Conservation (phyloP, 2,797 vertebrate species). For the Pipistrellus pygmaeus region DNA sequence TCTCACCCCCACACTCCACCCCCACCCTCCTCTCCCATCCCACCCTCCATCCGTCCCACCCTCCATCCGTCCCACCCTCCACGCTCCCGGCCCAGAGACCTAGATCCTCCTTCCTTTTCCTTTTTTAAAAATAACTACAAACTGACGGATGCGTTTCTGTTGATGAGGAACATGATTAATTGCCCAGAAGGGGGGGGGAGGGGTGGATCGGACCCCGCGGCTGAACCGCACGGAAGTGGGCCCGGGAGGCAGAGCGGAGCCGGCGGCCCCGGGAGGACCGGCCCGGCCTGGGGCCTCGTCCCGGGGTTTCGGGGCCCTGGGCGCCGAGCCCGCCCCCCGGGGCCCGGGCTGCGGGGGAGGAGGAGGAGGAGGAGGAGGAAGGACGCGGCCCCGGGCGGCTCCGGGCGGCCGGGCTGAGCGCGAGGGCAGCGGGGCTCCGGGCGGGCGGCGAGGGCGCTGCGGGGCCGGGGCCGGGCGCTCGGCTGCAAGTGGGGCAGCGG, state of each 20-base stretch:
- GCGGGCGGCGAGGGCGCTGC: too few species aligned
- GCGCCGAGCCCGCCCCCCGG: background rate
- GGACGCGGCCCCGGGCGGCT: too few species aligned
- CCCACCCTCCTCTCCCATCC: background rate
- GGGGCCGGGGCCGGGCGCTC: too few species aligned
- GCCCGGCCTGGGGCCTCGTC: background rate
- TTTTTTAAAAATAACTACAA: background rate
- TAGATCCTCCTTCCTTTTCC: background rate
- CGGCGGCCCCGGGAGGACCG: background rate
- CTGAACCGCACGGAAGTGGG: background rate
- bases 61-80: too few species aligned
- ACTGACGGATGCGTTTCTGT: conserved; percentile 28
- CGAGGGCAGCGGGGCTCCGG: too few species aligned
- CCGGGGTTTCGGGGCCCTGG: background rate
- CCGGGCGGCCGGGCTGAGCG: too few species aligned
- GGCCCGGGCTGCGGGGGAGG: background rate
- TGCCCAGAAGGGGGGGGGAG: too few species aligned
- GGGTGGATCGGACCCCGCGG: background rate
- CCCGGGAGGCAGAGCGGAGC: background rate
- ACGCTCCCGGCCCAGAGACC: background rate
- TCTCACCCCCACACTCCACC: too few species aligned
- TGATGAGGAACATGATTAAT: background rate
- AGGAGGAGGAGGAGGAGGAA: too few species aligned
- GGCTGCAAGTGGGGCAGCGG: background rate
- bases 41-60: too few species aligned